A percentile compares a stretch with the other conserved stretches of the same genome.
These are phyloP conservation scores for Eurypyga helias DNA, from an alignment of 2,113 vertebrate species.

Conservation along the genomic window DNA sequence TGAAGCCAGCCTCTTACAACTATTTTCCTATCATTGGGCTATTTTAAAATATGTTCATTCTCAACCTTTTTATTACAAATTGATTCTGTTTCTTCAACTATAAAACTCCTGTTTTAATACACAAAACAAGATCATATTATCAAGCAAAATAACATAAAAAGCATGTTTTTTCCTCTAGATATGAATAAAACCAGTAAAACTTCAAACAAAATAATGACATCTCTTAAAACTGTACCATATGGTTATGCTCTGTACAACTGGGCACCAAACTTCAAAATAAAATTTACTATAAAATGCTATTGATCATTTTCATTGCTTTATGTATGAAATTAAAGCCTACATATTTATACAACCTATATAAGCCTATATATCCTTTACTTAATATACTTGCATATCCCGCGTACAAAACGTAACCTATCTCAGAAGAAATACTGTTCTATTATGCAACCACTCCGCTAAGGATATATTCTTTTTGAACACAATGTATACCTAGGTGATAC, in stretches of 20 bases:
- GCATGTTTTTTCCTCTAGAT: background rate
- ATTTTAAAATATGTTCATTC: background rate
- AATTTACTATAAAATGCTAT: background rate
- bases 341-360: background rate
- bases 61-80: background rate
- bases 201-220: background rate
- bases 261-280: background rate
- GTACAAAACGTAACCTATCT: background rate
- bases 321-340: background rate
- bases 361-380: background rate
- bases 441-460: slow-evolving; percentile 35
- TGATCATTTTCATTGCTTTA: background rate
- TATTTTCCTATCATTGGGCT: background rate
- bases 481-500: background rate
- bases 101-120: background rate
- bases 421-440: background rate
- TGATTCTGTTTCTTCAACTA: background rate
- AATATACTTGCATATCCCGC: too few relatives aligned
- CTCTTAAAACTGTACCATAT: background rate
- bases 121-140: background rate
- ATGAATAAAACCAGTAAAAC: background rate
- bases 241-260: background rate
- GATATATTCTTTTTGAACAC: background rate
- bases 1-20: background rate
- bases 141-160: background rate